Percentiles rank a stretch among this genome's conserved stretches.
phyloP scores from a whole-genome alignment of 2,113 vertebrate species.

The Calcarius ornatus region DNA sequence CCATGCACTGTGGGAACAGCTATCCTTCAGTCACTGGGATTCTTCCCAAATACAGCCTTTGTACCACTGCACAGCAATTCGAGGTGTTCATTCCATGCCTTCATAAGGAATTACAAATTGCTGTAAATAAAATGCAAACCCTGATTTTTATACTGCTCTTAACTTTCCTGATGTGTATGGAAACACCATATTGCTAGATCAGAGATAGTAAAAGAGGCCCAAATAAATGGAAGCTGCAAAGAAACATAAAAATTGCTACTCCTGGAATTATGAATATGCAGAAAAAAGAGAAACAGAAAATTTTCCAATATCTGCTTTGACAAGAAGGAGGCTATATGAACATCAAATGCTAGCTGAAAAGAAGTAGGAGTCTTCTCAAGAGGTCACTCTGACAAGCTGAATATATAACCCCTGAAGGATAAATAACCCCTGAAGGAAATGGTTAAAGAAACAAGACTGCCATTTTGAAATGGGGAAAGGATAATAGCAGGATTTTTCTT shows the following conservation, averaged over 20 bases:
- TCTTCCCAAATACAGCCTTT: not conserved
- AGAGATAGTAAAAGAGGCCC: not conserved
- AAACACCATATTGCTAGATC: not conserved
- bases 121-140: not conserved
- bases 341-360: not conserved
- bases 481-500: not conserved
- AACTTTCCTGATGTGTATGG: not conserved
- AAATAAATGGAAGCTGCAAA: not conserved
- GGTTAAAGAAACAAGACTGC: not conserved
- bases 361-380: not conserved
- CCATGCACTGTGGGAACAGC: not conserved
- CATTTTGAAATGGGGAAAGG: not conserved
- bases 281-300: not conserved
- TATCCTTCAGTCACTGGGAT: not conserved
- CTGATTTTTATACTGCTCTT: not conserved
- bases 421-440: not conserved
- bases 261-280: not conserved
- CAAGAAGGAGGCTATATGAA: not conserved
- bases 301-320: not conserved
- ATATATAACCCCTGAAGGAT: not conserved
- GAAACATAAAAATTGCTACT: rapidly evolving
- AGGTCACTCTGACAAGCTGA: not conserved
- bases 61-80: not conserved
- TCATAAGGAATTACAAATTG: not conserved
- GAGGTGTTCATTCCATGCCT: not conserved